Evolutionary conservation across 1,140 invertebrate genomes (phyloP), one percentile per base, ranked within the genome.

Genomic region (Metopolophium dirhodum): DNA sequence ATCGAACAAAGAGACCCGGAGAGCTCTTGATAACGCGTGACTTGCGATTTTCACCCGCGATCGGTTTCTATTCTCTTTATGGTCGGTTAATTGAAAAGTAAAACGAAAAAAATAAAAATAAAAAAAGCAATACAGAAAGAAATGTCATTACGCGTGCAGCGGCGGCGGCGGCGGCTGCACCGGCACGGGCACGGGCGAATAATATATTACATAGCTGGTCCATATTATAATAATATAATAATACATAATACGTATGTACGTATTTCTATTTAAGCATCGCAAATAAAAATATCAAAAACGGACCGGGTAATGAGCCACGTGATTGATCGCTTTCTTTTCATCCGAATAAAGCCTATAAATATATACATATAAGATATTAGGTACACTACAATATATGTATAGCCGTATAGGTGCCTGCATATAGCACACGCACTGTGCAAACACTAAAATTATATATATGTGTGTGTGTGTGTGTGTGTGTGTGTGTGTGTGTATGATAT

Each of bases 81-180:
- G 91, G 91, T 93, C 82, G 91, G 91, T 93, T 93, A 93, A 93
- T 93, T 93, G 91, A 93, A 93, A 93, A 93, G 91, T 93, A 93
- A 86, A 93, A 93, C 82, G 49, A 30, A 51, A 37, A 92, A 85
- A 92, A 85, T 35, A 90, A 91, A 57, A 61, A 54, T 54, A 57
- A 77, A 61, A 91, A 82, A 35, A 82, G n/a, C 47, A 83, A 83
- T 37, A 92, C 89, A 82, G 77, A 92, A 83, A 92, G 90, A 82
- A 92, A 92, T 92, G 47, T 49, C 77, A 92, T 92, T 92, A 92
- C 37, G 88, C 88, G 54, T 61, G 90, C 87, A 23, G 87, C 87
- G 49, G n/a, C n/a, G 2, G 47, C n/a, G 2, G 47, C 47, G 22
- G 37, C 4, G 8, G 26, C 45, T 2, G 57, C 61, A n/a, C 61